Base-by-base conservation (phyloP, 2,888 invertebrate genomes). In the Chrysina gloriosa region DNA sequence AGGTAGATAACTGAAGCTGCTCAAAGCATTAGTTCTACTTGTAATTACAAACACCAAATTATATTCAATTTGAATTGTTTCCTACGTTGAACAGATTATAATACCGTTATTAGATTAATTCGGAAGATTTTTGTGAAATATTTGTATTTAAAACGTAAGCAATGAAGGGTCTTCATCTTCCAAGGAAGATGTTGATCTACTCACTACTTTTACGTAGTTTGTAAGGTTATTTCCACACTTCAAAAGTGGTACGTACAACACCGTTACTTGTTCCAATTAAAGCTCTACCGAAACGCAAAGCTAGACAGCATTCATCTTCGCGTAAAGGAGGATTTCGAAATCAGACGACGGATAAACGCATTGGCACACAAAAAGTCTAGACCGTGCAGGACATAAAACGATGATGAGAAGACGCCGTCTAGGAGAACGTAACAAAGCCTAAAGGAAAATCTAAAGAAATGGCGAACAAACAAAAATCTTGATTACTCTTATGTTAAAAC, bases 381-480 rank as follows among this genome's bases (percentile, higher is more conserved):
- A 56, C 54, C 45, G 31, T 58, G n/a, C 58, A 39, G 25, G 25
- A 39, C 42, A 42, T 58, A 39, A 39, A 52, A 31, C 31, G 52
- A 52, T 39, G 58, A 58, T 39, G 58, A 39, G 39, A 6, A 50
- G 58, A 39, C 39, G 39, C 14, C 34, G 25, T 58, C 58, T 58
- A 25, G 25, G 58, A 56, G 23, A n/a, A 58, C 25, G 14, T 19
- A 39, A 58, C 58, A 58, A 58, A 58, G 39, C 58, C 58, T 25
- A 25, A 58, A 58, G 45, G 50, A 16, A 54, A 27, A 48, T 25
- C 34, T 63, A 63, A 70, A 68, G 73, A 73, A 73, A 70, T 72
- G 70, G 75, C 71, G 72, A 73, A 75, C 75, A 77, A 77, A 77
- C 75, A 75, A 76, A 76, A 76, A 77, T 77, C 75, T 75, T 76